A percentile compares a stretch with the other conserved stretches of the same genome.
Evolutionary conservation across 2,113 vertebrate species (phyloP).

Genomic region (Melanotaenia duboulayi): DNA sequence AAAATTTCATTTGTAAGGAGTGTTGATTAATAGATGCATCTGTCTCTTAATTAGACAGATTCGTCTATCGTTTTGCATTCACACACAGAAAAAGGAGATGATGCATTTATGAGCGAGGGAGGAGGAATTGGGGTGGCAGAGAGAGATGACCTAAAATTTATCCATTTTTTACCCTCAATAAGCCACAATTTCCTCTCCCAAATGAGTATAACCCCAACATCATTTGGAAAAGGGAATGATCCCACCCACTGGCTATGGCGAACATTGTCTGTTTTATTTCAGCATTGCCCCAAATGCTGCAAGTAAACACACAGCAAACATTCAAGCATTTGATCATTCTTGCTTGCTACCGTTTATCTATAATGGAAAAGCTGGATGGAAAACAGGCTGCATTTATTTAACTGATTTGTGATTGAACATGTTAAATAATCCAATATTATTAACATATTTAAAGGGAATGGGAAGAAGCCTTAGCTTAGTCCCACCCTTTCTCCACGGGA

Average conservation of each 20-base stretch:
- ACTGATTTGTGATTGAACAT: too few relatives aligned
- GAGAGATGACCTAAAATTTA: conserved; percentile 23
- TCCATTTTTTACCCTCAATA: conserved; percentile 11
- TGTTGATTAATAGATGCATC: background rate
- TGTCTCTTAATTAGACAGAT: background rate
- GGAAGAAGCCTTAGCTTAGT: too few relatives aligned
- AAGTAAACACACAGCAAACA: background rate
- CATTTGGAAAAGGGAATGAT: conserved; percentile 2
- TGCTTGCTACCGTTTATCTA: too few relatives aligned
- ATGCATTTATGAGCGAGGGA: background rate
- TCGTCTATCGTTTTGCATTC: background rate
- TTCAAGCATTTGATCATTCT: background rate
- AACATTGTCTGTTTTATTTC: conserved; percentile 8
- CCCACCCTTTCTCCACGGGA: too few relatives aligned
- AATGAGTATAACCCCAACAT: background rate
- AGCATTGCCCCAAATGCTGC: background rate
- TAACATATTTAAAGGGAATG: too few relatives aligned
- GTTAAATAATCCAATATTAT: too few relatives aligned
- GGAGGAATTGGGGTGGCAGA: background rate
- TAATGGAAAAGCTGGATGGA: too few relatives aligned
- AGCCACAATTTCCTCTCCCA: background rate
- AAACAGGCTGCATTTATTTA: too few relatives aligned
- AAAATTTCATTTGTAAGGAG: too few relatives aligned
- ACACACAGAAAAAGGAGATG: background rate
- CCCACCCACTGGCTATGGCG: conserved; percentile 2